Evolutionary conservation across 1,140 invertebrate genomes (phyloP), one percentile per base, ranked within the genome.

Genomic region (Galleria mellonella): DNA sequence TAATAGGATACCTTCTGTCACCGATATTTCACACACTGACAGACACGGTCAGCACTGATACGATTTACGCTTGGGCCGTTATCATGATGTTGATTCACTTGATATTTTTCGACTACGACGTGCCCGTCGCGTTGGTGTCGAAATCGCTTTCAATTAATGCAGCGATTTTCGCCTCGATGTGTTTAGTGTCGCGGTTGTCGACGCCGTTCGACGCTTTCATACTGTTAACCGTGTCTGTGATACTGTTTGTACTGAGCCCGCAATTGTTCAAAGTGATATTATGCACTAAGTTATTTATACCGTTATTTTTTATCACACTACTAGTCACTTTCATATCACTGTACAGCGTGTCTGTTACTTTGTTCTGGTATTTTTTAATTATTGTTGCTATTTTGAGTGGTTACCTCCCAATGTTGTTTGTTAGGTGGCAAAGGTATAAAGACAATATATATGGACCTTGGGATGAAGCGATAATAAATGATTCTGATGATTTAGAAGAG

Each of bases 371-470:
- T 55, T 94, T 93, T 83, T 56, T 92, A 9, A 65, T 82, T 14
- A 85, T 88, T 32, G 88, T 92, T 2, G 62, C 89, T 12, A 90
- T 94, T 64, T 84, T 95, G 36, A 92, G 90, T 74, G 78, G 93
- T 35, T 77, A 93, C 33, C 97, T 94, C 78, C 96, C 97, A 4
- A 65, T 90, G 5, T 91, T 92, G 83, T 95, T 97, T 82, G 90
- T 96, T 0, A 86, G 75, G 42, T 93, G 94, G 81, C 95, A 98
- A 63, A 91, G 89, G 33, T 92, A 93, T 66, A 98, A 98, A 87
- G 93, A 96, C 81, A 98, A 97, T 78, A 97, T 97, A 59, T 94
- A 97, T 85, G 97, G 97, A 0, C 96, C 96, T 4, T 98, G 97
- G 96, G 97, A 98, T 87, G 96, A 98, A 74, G 96, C 96, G 31